Evolutionary conservation across 2,113 vertebrate genomes (phyloP).

Genomic region (Microcebus tavaratra): DNA sequence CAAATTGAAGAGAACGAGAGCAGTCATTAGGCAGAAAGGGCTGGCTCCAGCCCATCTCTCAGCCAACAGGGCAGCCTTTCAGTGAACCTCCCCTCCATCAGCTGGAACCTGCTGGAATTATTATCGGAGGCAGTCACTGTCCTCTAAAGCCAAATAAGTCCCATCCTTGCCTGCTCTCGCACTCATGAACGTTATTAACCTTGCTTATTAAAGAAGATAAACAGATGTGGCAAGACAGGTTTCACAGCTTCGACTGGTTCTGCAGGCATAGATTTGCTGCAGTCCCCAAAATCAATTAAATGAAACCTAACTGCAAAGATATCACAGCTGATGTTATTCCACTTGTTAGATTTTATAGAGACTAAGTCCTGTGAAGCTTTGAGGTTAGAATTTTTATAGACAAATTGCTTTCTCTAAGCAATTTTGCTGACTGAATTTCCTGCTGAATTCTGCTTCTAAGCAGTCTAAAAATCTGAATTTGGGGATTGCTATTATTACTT

Average conservation of each 20-base stretch:
- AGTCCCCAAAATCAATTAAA: conserved; percentile 53
- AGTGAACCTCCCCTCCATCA: not conserved
- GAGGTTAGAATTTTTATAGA: conserved; percentile 38
- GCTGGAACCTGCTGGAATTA: not conserved
- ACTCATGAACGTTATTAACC: not conserved
- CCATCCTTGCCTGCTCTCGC: not conserved
- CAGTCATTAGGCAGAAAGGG: not conserved
- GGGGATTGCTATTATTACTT: not conserved
- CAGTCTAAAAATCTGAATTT: not conserved
- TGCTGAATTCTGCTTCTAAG: not conserved
- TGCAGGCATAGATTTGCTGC: not conserved
- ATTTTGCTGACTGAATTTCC: not conserved
- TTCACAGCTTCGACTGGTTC: not conserved
- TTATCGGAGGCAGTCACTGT: not conserved
- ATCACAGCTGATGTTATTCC: conserved; percentile 12
- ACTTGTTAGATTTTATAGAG: not conserved
- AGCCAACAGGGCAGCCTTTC: conserved; percentile 8
- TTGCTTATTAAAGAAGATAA: not conserved
- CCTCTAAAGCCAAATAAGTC: not conserved
- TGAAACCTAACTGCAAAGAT: not conserved
- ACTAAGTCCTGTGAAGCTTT: conserved; percentile 40
- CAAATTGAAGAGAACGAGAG: not conserved
- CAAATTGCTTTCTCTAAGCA: not conserved
- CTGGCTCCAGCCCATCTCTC: not conserved
- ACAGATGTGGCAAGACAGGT: accelerated